Base-by-base conservation (phyloP, 2,797 vertebrate genomes). In the Gastrophryne carolinensis region DNA sequence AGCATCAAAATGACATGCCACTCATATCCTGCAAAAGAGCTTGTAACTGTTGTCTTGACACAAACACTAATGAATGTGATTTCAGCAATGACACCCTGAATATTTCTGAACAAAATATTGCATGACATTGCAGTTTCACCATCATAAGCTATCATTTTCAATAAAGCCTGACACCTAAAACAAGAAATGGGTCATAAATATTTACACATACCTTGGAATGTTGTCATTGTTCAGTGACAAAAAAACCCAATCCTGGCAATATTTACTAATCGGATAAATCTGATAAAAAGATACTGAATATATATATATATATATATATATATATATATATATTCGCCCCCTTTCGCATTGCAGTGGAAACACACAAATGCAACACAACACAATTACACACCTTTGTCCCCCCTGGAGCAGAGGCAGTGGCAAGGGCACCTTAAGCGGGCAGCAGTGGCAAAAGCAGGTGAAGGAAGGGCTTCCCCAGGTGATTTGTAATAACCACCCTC, bases 161-260 rank as follows among this genome's bases (percentile, higher is more conserved):
- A 69, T 56, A 17, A 69, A 69, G 44, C 24, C 34, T 56, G 66
- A 69, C 66, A 69, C 52, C 50, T 69, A 23, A 44, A 69, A 56
- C 54, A 54, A 23, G 53, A 53, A 68, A 68, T 49, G 34, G 26
- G 34, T 69, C 35, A 69, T 69, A 69, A 69, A 69, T 69, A 69
- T 69, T 69, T 69, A 69, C 35, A 69, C 15, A 57, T 56, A 54
- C 23, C 52, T 26, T 19, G n/a, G 39, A 24, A 41, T 56, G 41
- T 57, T 69, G 66, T 69, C 66, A 27, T 52, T 56, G 56, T 68
- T 65, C 44, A 30, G 27, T 50, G 44, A 34, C 62, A 50, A 65
- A 65, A 65, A 65, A 65, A 34, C 24, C 30, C 12, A 50, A 41
- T 34, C 49, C 26, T 56, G n/a, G 52, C 66, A 69, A 47, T 56